Percentiles rank a stretch among this genome's conserved stretches.
Conservation (phyloP, 2,888 invertebrate genomes). For the Acrobasis repandana region DNA sequence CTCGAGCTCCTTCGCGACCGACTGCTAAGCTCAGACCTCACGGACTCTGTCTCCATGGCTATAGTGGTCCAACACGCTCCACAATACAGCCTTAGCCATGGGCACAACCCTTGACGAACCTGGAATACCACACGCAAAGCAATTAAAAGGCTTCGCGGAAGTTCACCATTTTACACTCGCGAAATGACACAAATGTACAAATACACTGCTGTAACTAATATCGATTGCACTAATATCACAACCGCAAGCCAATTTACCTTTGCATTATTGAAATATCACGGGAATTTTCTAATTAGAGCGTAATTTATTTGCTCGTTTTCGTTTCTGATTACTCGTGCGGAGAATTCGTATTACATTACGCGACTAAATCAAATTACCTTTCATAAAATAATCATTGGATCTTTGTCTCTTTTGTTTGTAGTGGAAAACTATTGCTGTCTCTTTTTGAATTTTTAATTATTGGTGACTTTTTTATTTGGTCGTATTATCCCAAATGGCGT, state of each 20-base stretch:
- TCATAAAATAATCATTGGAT: conserved; percentile 32
- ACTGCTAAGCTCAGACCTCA: conserved; percentile 95
- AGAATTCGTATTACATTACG: conserved; percentile 57
- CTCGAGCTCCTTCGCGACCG: conserved; percentile 88
- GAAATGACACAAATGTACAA: neutral
- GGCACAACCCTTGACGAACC: conserved; percentile 52
- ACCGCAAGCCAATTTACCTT: conserved; percentile 50
- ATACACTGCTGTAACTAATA: neutral
- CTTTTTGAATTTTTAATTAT: conserved; percentile 25
- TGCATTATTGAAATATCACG: conserved; percentile 57
- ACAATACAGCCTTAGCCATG: conserved; percentile 59
- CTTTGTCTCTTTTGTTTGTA: conserved; percentile 33
- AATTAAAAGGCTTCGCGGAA: conserved; percentile 69
- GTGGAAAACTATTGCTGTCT: conserved; percentile 22
- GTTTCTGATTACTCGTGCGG: too few relatives aligned
- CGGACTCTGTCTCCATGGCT: conserved; percentile 96
- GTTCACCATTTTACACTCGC: conserved; percentile 28
- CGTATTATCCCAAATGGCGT: conserved; percentile 32
- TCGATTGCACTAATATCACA: conserved; percentile 23
- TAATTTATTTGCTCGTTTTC: conserved; percentile 61
- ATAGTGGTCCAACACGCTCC: conserved; percentile 38
- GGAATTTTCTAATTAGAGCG: conserved; percentile 59
- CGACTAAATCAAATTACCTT: conserved; percentile 34
- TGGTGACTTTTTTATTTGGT: conserved; percentile 32
- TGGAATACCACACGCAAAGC: conserved; percentile 57